Percentiles rank a stretch among this genome's conserved stretches.
These are phyloP conservation scores for Folsomia candida DNA, from an alignment of 2,888 invertebrate genomes.

Conservation along the genomic window DNA sequence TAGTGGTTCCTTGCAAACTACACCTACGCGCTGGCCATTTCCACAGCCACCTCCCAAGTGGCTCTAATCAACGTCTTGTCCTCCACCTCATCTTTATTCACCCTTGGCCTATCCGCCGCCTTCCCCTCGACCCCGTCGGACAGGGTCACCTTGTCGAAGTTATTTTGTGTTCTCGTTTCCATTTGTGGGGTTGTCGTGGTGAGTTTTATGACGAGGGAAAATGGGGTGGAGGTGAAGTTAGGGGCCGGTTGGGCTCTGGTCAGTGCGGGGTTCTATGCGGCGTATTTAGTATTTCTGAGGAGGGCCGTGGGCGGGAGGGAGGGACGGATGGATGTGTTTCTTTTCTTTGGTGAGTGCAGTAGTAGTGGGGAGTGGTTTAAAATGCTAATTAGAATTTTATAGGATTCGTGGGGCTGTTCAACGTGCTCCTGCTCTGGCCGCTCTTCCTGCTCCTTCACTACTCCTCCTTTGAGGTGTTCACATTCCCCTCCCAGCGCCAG, in stretches of 20 bases:
- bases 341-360: too few species aligned
- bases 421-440: slow-evolving; percentile 83
- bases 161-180: slow-evolving; percentile 74
- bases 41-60: slow-evolving; percentile 76
- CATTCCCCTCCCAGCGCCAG: slow-evolving; percentile 78
- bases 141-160: slow-evolving; percentile 80
- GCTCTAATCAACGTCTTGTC: slow-evolving; percentile 85
- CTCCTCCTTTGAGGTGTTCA: slow-evolving; percentile 72
- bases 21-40: slow-evolving; percentile 82
- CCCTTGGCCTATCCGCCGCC: slow-evolving; percentile 78
- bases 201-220: slow-evolving; percentile 72
- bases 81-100: slow-evolving; percentile 84
- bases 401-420: slow-evolving; percentile 93
- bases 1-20: slow-evolving; percentile 95
- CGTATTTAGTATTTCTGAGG: slow-evolving; percentile 82
- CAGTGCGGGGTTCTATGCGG: slow-evolving; percentile 85
- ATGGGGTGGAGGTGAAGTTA: slow-evolving; percentile 63
- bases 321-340: too few species aligned
- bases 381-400: too few species aligned
- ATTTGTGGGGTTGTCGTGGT: slow-evolving; percentile 77
- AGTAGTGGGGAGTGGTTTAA: too few species aligned
- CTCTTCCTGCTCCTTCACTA: slow-evolving; percentile 83
- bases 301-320: slow-evolving; percentile 81
- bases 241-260: slow-evolving; percentile 78
- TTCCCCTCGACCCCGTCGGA: slow-evolving; percentile 80